Percentiles rank a stretch among this genome's conserved stretches.
Evolutionary conservation across 1,140 invertebrate species (phyloP).

Genomic region (Daktulosphaira vitifoliae): DNA sequence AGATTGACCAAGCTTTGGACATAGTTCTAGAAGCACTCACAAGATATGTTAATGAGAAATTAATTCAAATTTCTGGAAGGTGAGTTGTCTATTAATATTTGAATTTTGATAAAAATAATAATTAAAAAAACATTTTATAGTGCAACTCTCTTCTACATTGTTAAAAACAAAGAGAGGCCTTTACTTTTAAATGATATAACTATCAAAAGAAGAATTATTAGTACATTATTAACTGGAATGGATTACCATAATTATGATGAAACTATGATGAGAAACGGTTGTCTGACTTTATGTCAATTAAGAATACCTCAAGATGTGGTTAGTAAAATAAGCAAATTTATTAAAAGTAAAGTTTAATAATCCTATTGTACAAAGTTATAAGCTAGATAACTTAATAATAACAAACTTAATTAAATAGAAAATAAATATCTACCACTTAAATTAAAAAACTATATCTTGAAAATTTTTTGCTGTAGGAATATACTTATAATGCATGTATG

Average conservation of each 20-base stretch:
- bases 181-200: slow-evolving; percentile 47
- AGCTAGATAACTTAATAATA: no score
- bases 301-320: slow-evolving; percentile 91
- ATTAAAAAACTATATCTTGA: no score
- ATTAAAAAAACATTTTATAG: slow-evolving; percentile 46
- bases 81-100: slow-evolving; percentile 6
- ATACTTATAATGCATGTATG: no score
- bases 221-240: slow-evolving; percentile 79
- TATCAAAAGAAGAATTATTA: slow-evolving; percentile 69
- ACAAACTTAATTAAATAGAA: no score
- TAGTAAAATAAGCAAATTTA: slow-evolving; percentile 45
- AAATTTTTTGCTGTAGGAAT: no score
- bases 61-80: slow-evolving; percentile 87
- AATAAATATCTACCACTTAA: no score
- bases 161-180: slow-evolving; percentile 69
- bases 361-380: no score
- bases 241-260: slow-evolving; percentile 69
- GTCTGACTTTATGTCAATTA: slow-evolving; percentile 88
- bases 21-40: slow-evolving; percentile 80
- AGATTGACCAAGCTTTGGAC: slow-evolving; percentile 60
- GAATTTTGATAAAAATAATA: not conserved
- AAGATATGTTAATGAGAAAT: slow-evolving; percentile 67
- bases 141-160: slow-evolving; percentile 89
- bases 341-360: no score
- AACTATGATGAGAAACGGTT: slow-evolving; percentile 92